Conservation (phyloP, 2,113 vertebrate genomes). For the Zosterops pallidus region DNA sequence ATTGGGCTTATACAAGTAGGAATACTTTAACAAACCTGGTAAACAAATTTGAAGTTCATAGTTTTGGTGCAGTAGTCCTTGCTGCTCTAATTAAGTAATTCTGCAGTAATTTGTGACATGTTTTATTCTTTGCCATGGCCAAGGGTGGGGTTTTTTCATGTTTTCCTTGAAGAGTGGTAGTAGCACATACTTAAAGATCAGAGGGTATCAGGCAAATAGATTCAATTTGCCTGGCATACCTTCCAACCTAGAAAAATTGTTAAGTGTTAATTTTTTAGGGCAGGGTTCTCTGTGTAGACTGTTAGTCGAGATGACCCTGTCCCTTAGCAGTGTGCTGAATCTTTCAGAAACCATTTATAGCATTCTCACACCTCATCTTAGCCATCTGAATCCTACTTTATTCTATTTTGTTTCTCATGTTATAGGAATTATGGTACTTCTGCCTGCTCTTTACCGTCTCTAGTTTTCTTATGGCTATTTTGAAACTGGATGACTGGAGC, state of each 20-base stretch:
- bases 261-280: background rate
- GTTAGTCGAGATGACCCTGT: background rate
- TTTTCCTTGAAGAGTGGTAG: background rate
- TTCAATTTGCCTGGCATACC: background rate
- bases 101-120: background rate
- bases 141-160: background rate
- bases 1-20: background rate
- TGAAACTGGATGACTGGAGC: background rate
- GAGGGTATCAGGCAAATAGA: background rate
- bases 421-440: background rate
- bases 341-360: background rate
- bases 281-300: background rate
- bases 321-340: background rate
- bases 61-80: background rate
- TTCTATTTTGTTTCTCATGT: background rate
- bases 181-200: background rate
- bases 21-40: background rate
- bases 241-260: background rate
- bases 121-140: background rate
- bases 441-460: background rate
- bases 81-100: background rate
- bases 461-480: background rate
- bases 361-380: background rate
- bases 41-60: background rate
- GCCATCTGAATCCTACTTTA: background rate